Percentiles rank a stretch among this genome's conserved stretches.
These are phyloP conservation scores for Vanessa tameamea DNA, from an alignment of 1,140 invertebrate species.

Conservation along the genomic window DNA sequence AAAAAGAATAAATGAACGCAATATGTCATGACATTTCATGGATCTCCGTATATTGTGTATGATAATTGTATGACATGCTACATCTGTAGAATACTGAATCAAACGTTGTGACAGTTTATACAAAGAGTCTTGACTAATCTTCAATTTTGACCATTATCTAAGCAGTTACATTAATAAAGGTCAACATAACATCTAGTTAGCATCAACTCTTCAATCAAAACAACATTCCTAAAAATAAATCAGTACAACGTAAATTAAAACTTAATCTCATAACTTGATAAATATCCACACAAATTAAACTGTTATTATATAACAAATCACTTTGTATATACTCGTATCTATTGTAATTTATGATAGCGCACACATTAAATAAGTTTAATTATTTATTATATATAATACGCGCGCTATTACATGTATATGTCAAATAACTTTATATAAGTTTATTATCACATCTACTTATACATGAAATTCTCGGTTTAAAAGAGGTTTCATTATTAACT, in stretches of 20 bases:
- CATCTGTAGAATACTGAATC: background rate
- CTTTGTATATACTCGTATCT: constrained; percentile 42
- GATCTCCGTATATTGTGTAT: too few species aligned
- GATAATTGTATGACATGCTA: background rate
- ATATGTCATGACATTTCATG: too few species aligned
- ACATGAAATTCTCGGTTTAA: constrained; percentile 70
- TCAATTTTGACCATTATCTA: constrained; percentile 46
- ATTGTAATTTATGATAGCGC: constrained; percentile 50
- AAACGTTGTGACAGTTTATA: constrained; percentile 13
- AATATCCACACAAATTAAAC: constrained; percentile 47
- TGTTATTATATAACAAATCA: constrained; percentile 50
- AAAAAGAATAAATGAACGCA: too few species aligned
- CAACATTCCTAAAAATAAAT: constrained; percentile 38
- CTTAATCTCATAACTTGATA: constrained; percentile 41
- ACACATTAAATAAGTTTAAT: constrained; percentile 54
- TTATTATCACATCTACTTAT: constrained; percentile 72
- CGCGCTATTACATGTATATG: constrained; percentile 57
- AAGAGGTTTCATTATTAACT: constrained; percentile 74
- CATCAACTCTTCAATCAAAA: constrained; percentile 23
- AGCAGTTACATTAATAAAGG: constrained; percentile 30
- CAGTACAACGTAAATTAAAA: constrained; percentile 32
- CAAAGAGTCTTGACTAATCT: constrained; percentile 41
- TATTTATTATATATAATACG: constrained; percentile 55
- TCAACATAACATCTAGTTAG: constrained; percentile 27
- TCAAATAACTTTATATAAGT: constrained; percentile 70